These are phyloP conservation scores for Vireo altiloquus DNA, from an alignment of 2,113 vertebrate species.

Conservation along the genomic window DNA sequence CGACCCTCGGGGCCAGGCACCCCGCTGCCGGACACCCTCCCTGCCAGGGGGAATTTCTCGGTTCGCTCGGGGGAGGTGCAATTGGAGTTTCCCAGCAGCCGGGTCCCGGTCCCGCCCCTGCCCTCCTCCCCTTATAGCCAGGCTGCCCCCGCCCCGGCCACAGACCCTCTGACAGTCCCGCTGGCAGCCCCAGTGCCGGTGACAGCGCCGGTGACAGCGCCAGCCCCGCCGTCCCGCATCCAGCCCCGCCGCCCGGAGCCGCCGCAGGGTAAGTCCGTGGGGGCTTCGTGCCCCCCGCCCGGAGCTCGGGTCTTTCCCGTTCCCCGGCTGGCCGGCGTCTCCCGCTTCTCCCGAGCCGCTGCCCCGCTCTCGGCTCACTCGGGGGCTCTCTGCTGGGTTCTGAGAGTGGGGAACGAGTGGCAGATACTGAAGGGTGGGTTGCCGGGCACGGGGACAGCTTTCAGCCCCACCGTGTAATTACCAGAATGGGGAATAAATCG, in stretches of 20 bases:
- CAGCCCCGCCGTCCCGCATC: neutral
- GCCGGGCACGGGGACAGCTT: accelerated
- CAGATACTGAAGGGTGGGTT: neutral
- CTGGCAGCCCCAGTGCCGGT: neutral
- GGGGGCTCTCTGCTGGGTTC: neutral
- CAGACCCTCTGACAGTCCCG: neutral
- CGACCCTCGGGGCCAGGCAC: accelerated
- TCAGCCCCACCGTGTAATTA: neutral
- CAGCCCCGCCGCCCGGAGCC: neutral
- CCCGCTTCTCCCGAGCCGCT: neutral
- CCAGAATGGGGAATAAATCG: neutral
- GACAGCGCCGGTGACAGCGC: no score
- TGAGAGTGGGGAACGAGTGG: accelerated
- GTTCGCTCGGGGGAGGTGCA: neutral
- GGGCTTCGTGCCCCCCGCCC: neutral
- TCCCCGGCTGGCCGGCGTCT: neutral
- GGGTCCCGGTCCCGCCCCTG: neutral
- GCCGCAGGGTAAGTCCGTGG: neutral
- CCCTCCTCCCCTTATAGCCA: neutral
- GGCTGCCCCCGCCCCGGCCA: neutral
- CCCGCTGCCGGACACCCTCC: accelerated
- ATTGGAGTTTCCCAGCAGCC: neutral
- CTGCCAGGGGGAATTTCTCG: neutral
- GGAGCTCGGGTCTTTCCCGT: neutral
- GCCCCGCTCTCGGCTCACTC: neutral